A percentile compares a stretch with the other conserved stretches of the same genome.
phyloP scores from a whole-genome alignment of 2,113 vertebrate species.

The Brachypteracias leptosomus region DNA sequence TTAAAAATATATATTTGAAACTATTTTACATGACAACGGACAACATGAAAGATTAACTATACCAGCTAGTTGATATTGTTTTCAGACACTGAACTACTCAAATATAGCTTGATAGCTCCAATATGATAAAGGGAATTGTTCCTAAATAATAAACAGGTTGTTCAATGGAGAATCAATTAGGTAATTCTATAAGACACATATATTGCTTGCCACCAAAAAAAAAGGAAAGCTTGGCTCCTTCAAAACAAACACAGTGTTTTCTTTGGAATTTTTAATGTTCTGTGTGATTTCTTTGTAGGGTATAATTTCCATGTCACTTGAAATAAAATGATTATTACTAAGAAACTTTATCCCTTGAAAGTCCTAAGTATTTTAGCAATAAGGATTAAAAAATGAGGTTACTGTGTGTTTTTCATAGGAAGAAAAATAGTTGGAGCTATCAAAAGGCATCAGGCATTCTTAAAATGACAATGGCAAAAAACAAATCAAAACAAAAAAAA shows the following conservation, averaged over 20 bases:
- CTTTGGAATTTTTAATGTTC: background rate
- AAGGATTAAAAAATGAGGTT: background rate
- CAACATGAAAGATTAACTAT: background rate
- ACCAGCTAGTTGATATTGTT: background rate
- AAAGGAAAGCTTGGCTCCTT: background rate
- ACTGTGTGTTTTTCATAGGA: background rate
- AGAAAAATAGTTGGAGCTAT: background rate
- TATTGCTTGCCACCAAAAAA: background rate
- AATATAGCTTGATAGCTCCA: background rate
- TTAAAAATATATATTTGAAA: background rate
- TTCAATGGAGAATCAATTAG: background rate
- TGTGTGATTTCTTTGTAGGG: background rate
- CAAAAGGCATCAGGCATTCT: background rate
- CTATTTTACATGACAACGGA: background rate
- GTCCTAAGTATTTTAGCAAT: background rate
- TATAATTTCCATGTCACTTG: background rate
- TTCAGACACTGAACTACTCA: background rate
- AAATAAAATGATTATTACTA: background rate
- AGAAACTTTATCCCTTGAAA: background rate
- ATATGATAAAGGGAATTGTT: background rate
- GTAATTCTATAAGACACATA: background rate
- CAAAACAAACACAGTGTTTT: background rate
- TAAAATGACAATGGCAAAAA: background rate
- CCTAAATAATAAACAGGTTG: background rate
- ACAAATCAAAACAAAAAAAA: too few relatives aligned